phyloP scores from a whole-genome alignment of 2,888 invertebrate species.

The Lordiphosa fenestrarum region DNA sequence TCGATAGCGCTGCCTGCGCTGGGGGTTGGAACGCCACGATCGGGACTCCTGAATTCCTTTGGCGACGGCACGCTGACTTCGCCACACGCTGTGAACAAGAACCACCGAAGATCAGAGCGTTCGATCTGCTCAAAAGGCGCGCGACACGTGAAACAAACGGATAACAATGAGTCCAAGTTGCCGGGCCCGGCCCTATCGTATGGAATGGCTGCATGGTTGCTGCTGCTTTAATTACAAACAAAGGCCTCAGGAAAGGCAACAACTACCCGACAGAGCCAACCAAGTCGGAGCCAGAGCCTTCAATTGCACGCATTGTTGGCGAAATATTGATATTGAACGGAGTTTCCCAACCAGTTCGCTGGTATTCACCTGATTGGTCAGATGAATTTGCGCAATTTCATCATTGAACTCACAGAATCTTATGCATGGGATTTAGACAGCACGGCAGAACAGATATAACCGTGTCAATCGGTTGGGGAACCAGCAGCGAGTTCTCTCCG shows the following conservation, averaged over 20 bases:
- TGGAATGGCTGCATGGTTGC: conserved; percentile 3
- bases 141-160: conserved; percentile 10
- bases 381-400: no score
- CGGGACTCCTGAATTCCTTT: conserved; percentile 11
- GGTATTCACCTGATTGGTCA: background rate
- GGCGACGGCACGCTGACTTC: conserved; percentile 42
- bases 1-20: conserved; percentile 36
- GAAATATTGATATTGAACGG: conserved; percentile 4
- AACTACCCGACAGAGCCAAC: conserved; percentile 1
- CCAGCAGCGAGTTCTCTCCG: background rate
- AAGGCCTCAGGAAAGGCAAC: background rate
- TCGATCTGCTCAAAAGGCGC: conserved; percentile 39
- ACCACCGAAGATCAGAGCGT: conserved; percentile 44
- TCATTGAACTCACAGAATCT: no score
- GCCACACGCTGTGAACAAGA: conserved; percentile 43
- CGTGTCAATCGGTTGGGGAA: no score
- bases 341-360: background rate
- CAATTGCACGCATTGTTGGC: conserved; percentile 9
- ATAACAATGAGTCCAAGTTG: conserved; percentile 8
- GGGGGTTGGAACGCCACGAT: conserved; percentile 33
- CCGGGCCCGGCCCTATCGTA: conserved; percentile 1
- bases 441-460: no score
- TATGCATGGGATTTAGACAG: no score
- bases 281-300: background rate
- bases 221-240: conserved; percentile 9